Base-by-base conservation (phyloP, 2,888 invertebrate species). In the Latheticus oryzae region DNA sequence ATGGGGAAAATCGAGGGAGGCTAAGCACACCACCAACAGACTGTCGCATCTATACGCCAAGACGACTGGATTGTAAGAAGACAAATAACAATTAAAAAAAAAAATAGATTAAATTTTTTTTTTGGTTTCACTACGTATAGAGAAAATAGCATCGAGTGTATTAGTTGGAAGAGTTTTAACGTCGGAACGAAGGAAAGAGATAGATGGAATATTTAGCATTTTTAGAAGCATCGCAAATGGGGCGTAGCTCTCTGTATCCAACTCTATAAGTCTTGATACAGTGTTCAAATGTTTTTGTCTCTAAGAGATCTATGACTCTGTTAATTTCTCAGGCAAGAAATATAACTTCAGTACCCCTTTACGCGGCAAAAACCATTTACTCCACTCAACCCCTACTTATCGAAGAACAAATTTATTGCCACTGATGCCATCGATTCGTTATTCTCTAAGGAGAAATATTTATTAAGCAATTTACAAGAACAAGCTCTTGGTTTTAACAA, bases 271-370 rank as follows among this genome's bases (percentile, higher is more conserved):
- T 68, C 69, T 65, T 63, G 68, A 70, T 70, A 66, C 67, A 69
- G 61, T 62, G 68, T 72, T 71, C 70, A 67, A 68, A 69, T 72
- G 72, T 72, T 72, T 72, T 72, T 72, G 72, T 69, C 69, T 66
- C 67, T 59, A 60, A 67, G 67, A 72, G 72, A 72, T 72, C 72
- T 72, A 72, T 69, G 70, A 68, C 70, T 66, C 66, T 63, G 72
- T 72, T 72, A 72, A 72, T 72, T 72, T 71, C 66, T 69, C 69
- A 66, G 66, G 70, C 71, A 72, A 71, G 71, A 71, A 70, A 71
- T 72, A 71, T 71, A 71, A 71, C 72, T 72, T 69, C 55, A 59
- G 60, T 68, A 72, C 70, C 70, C 69, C 69, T 71, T 69, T 60
- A 62, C 26, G 16, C 38, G 35, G 65, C 64, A 66, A 69, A 67